phyloP scores from a whole-genome alignment of 2,888 invertebrate genomes.

The Pomacea canaliculata region DNA sequence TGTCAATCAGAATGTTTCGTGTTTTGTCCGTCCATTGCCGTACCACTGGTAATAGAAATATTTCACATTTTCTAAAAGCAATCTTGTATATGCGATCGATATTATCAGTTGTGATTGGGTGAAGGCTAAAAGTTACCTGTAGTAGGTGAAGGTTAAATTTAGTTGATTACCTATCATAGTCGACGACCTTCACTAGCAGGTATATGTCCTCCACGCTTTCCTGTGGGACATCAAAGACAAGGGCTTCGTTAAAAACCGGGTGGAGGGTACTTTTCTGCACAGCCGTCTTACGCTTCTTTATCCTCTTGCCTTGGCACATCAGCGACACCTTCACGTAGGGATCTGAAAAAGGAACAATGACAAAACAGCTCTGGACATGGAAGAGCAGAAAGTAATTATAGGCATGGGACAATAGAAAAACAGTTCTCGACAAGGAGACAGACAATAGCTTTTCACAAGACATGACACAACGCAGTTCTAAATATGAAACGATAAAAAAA shows the following conservation, averaged over 20 bases:
- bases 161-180: conserved; percentile 83
- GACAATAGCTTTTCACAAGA: too few species aligned
- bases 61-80: too few species aligned
- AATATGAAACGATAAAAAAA: too few species aligned
- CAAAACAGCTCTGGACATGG: background rate
- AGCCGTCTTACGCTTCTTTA: conserved; percentile 93
- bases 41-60: too few species aligned
- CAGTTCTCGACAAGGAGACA: too few species aligned
- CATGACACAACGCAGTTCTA: too few species aligned
- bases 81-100: too few species aligned
- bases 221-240: conserved; percentile 90
- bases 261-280: conserved; percentile 88
- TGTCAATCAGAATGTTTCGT: too few species aligned
- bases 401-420: background rate
- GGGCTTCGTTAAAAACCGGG: conserved; percentile 93
- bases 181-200: conserved; percentile 86
- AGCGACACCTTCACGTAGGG: conserved; percentile 94
- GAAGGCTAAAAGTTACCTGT: too few species aligned
- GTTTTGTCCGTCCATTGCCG: too few species aligned
- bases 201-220: conserved; percentile 84
- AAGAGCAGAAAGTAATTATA: background rate
- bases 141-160: too few species aligned
- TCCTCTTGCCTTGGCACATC: conserved; percentile 87
- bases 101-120: too few species aligned
- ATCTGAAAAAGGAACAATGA: conserved; percentile 74